Evolutionary conservation across 2,797 vertebrate species (phyloP).

Genomic region (Silurus aristotelis): DNA sequence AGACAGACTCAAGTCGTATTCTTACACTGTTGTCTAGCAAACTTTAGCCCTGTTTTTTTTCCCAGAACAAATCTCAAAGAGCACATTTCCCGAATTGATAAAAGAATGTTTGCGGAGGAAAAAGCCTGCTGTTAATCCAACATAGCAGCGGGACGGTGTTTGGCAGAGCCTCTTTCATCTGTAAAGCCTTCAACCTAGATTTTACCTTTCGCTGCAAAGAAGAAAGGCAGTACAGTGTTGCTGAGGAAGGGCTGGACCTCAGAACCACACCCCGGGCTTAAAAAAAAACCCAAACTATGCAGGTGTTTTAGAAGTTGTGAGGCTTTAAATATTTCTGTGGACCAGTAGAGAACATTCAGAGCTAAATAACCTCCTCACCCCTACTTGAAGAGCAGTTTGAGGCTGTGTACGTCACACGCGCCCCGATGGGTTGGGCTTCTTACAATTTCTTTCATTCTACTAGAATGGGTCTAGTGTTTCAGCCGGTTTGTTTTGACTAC

Average conservation of each 20-base stretch:
- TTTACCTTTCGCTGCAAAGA: constrained; percentile 17
- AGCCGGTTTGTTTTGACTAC: constrained; percentile 38
- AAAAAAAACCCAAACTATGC: constrained; percentile 36
- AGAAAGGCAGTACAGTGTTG: constrained; percentile 31
- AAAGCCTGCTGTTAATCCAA: constrained; percentile 33
- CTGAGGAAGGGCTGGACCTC: constrained; percentile 36
- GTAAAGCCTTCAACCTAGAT: constrained; percentile 26
- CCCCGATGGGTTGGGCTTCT: constrained; percentile 27
- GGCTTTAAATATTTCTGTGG: constrained; percentile 41
- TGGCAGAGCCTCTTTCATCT: constrained; percentile 24
- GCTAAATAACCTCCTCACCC: constrained; percentile 53
- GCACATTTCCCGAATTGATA: constrained; percentile 45
- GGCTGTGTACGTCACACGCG: constrained; percentile 34
- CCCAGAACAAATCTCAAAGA: constrained; percentile 42
- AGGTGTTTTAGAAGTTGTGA: constrained; percentile 32
- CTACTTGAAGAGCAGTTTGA: constrained; percentile 27
- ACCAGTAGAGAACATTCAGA: constrained; percentile 40
- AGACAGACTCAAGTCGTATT: constrained; percentile 32
- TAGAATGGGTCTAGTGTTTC: constrained; percentile 46
- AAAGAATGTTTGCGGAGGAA: constrained; percentile 42
- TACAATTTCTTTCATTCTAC: constrained; percentile 45
- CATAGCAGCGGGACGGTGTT: constrained; percentile 25
- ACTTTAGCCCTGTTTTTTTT: constrained; percentile 36
- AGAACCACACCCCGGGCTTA: constrained; percentile 1
- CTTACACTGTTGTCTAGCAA: constrained; percentile 40